These are phyloP conservation scores for Tachina lurida DNA, from an alignment of 2,888 invertebrate genomes.

Conservation along the genomic window DNA sequence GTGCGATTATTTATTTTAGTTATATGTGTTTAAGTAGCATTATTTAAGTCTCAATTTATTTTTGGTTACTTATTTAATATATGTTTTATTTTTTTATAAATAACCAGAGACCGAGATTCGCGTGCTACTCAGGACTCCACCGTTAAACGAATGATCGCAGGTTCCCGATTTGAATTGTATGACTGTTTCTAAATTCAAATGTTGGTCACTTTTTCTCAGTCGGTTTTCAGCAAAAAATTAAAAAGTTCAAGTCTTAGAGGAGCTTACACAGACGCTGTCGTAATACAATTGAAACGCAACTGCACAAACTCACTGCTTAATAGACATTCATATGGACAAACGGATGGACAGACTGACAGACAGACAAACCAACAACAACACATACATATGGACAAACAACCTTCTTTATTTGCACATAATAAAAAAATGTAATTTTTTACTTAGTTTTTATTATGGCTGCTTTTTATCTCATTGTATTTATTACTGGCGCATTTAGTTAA, in stretches of 20 bases:
- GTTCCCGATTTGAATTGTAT: conserved; percentile 66
- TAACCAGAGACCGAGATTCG: conserved; percentile 66
- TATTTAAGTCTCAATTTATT: conserved; percentile 43
- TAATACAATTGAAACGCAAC: conserved; percentile 51
- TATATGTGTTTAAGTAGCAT: conserved; percentile 47
- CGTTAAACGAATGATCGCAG: conserved; percentile 74
- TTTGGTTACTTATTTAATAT: conserved; percentile 13
- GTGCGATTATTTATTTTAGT: background rate
- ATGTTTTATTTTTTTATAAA: conserved; percentile 29
- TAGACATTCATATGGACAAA: background rate
- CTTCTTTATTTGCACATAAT: conserved; percentile 52
- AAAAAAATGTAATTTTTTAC: conserved; percentile 60
- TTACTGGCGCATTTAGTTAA: conserved; percentile 67
- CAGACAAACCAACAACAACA: conserved; percentile 7
- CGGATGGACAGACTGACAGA: conserved; percentile 8
- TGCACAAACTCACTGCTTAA: conserved; percentile 19
- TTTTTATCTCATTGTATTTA: conserved; percentile 71
- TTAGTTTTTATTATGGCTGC: conserved; percentile 63
- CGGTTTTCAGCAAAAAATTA: conserved; percentile 3
- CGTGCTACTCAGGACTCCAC: conserved; percentile 75
- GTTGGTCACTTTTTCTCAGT: conserved; percentile 62
- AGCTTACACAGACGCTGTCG: conserved; percentile 31
- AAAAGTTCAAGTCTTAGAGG: conserved; percentile 56
- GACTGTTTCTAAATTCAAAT: conserved; percentile 64
- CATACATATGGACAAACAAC: conserved; percentile 5